Conservation (phyloP, 2,888 invertebrate species). For the Axea sp. region DNA sequence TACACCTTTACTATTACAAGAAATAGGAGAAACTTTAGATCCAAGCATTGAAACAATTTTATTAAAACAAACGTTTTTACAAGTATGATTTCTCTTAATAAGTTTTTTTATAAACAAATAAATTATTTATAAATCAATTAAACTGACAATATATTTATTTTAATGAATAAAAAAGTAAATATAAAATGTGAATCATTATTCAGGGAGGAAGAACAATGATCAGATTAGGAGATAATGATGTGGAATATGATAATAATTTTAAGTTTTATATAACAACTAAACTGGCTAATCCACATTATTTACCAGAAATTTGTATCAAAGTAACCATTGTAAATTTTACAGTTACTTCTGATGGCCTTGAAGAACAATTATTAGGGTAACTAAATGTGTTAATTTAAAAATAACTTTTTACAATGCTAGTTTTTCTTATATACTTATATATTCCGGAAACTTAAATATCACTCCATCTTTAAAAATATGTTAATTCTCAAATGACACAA, state of each 20-base stretch:
- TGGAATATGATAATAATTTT: constrained; percentile 94
- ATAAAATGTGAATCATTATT: not conserved
- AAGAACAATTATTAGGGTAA: constrained; percentile 95
- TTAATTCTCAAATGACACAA: too few relatives aligned
- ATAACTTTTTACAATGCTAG: too few relatives aligned
- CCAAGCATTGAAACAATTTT: constrained; percentile 92
- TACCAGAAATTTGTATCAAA: constrained; percentile 95
- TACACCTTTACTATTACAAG: constrained; percentile 91
- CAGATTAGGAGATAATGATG: constrained; percentile 90
- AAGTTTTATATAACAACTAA: constrained; percentile 95
- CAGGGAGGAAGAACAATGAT: constrained; percentile 90
- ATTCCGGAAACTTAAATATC: too few relatives aligned
- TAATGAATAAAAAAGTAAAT: too few relatives aligned
- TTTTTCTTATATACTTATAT: too few relatives aligned
- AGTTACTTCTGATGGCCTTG: constrained; percentile 92
- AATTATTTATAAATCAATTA: too few relatives aligned
- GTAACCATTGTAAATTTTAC: constrained; percentile 96
- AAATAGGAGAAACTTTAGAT: constrained; percentile 92
- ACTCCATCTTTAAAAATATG: too few relatives aligned
- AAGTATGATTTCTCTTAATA: constrained; percentile 82
- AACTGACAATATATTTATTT: too few relatives aligned
- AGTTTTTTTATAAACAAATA: too few relatives aligned
- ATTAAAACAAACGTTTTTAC: constrained; percentile 88
- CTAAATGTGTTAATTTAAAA: constrained; percentile 64
- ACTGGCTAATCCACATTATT: constrained; percentile 94